A percentile compares a stretch with the other conserved stretches of the same genome.
These are phyloP conservation scores for Spheniscus mendiculus DNA, from an alignment of 2,113 vertebrate species.

Conservation along the genomic window DNA sequence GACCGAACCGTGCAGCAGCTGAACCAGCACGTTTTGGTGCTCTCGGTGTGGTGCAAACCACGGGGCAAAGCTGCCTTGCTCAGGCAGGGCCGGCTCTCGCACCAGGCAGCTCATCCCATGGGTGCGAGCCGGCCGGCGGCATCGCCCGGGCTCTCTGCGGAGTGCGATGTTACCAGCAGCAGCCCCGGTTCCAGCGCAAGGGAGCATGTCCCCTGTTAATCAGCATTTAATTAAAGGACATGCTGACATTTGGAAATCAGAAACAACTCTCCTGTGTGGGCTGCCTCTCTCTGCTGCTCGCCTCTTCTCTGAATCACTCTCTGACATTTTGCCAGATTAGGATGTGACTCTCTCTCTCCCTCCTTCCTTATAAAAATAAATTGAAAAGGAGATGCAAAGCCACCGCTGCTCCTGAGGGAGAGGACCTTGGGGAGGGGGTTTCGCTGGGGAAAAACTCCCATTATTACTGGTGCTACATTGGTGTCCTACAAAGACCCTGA, in stretches of 20 bases:
- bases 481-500: not conserved
- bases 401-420: not conserved
- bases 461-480: rapidly evolving
- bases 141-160: rapidly evolving
- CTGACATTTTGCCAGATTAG: conserved; percentile 71
- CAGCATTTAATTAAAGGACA: conserved; percentile 75
- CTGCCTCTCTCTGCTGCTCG: conserved; percentile 52
- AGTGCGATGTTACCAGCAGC: not conserved
- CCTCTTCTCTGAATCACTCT: conserved; percentile 68
- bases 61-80: not conserved
- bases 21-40: not conserved
- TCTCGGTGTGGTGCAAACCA: not conserved
- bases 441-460: not conserved
- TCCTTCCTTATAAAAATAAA: conserved; percentile 51
- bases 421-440: not conserved
- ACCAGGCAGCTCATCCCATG: not conserved
- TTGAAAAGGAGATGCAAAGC: conserved; percentile 4
- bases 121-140: not conserved
- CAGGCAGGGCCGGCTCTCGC: not conserved
- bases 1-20: rapidly evolving
- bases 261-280: conserved; percentile 65
- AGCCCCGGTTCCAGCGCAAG: not conserved
- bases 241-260: conserved; percentile 74
- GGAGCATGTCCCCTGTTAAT: conserved; percentile 65
- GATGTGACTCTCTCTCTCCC: not conserved